A percentile compares a stretch with the other conserved stretches of the same genome.
These are phyloP conservation scores for Drosophila nr. perissopoda DNA, from an alignment of 2,888 invertebrate species.

Conservation along the genomic window DNA sequence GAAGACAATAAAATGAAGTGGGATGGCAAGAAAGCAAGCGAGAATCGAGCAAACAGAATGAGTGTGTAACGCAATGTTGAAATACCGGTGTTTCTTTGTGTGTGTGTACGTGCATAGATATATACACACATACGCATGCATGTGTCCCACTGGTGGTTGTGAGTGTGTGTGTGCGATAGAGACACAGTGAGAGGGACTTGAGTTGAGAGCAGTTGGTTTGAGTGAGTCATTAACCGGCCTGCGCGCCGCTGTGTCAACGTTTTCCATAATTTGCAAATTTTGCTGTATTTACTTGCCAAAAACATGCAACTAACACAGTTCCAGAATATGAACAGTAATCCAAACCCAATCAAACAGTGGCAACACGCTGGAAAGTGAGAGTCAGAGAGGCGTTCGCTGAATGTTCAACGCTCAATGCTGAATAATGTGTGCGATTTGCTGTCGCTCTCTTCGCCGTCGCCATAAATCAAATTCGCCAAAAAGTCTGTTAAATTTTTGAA, in stretches of 20 bases:
- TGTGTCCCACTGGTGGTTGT: slow-evolving; percentile 11
- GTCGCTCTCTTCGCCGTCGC: slow-evolving; percentile 42
- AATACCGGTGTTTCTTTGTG: slow-evolving; percentile 66
- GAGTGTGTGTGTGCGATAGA: slow-evolving; percentile 2
- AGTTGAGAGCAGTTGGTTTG: slow-evolving; percentile 50
- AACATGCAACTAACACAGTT: slow-evolving; percentile 44
- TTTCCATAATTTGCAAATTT: slow-evolving; percentile 33
- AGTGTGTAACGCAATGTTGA: slow-evolving; percentile 66
- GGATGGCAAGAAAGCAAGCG: slow-evolving; percentile 47
- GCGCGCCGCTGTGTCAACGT: slow-evolving; percentile 46
- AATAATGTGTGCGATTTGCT: background rate
- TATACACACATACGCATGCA: slow-evolving; percentile 9
- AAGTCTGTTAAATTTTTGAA: slow-evolving; percentile 66
- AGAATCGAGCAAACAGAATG: slow-evolving; percentile 46
- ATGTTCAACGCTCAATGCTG: background rate
- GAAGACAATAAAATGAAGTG: slow-evolving; percentile 50
- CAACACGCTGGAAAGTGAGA: slow-evolving; percentile 22
- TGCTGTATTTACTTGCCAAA: slow-evolving; percentile 32
- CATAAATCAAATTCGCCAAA: slow-evolving; percentile 48
- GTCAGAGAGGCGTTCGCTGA: slow-evolving; percentile 14
- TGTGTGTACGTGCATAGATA: background rate
- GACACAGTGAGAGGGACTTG: slow-evolving; percentile 40
- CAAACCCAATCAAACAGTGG: background rate
- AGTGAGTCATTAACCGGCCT: slow-evolving; percentile 78
- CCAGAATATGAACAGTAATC: slow-evolving; percentile 7